These are phyloP conservation scores for Papilio machaon DNA, from an alignment of 1,140 invertebrate genomes.

Conservation along the genomic window DNA sequence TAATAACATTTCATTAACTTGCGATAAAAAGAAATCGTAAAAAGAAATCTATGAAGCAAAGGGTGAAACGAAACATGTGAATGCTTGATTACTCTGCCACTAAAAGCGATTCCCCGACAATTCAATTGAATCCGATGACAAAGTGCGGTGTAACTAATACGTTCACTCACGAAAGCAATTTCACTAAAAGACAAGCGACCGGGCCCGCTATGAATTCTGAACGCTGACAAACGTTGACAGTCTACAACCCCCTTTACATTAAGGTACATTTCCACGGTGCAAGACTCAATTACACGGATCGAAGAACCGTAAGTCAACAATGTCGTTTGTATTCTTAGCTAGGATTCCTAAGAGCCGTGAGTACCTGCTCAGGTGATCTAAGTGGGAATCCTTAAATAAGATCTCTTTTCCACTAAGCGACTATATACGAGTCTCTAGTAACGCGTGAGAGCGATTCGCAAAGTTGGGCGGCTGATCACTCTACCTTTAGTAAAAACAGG, in stretches of 20 bases:
- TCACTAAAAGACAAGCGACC: constrained; percentile 50
- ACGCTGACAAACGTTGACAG: constrained; percentile 50
- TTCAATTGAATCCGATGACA: constrained; percentile 42
- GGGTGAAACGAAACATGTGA: not conserved
- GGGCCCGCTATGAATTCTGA: constrained; percentile 39
- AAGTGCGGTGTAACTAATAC: constrained; percentile 35
- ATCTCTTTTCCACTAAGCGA: not conserved
- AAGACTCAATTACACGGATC: not conserved
- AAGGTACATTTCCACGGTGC: not conserved
- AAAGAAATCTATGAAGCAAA: constrained; percentile 8
- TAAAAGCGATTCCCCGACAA: constrained; percentile 28
- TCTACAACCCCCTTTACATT: constrained; percentile 45
- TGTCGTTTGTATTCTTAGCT: not conserved
- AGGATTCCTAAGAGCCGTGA: not conserved
- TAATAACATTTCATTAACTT: not conserved
- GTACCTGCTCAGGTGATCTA: too few species aligned
- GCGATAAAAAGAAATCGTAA: not conserved
- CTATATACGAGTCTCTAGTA: not conserved
- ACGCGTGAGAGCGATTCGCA: not conserved
- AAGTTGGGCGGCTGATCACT: not conserved
- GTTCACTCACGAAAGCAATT: constrained; percentile 50
- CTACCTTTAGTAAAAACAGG: not conserved
- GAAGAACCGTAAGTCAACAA: not conserved
- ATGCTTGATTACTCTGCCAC: constrained; percentile 19
- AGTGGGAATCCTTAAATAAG: not conserved